Percentiles rank a stretch among this genome's conserved stretches.
Conservation (phyloP, 2,113 vertebrate genomes). For the Raja brachyura region DNA sequence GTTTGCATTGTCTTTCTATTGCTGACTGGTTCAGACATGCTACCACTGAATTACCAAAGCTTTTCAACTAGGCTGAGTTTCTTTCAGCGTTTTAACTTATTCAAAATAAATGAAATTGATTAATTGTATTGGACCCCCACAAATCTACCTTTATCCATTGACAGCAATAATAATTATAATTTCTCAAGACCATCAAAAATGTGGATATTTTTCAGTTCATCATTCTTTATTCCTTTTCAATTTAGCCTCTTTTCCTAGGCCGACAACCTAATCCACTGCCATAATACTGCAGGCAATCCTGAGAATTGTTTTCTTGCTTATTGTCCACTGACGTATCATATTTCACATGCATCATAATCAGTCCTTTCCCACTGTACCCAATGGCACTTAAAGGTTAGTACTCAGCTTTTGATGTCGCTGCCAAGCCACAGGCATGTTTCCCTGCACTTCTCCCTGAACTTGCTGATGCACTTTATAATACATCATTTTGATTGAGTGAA, state of each 20-base stretch:
- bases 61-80: not conserved
- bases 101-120: not conserved
- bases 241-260: not conserved
- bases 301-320: not conserved
- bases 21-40: not conserved
- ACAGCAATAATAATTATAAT: not conserved
- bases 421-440: not conserved
- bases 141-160: not conserved
- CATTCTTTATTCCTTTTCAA: not conserved
- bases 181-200: not conserved
- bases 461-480: not conserved
- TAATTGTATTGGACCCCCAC: not conserved
- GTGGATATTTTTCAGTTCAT: not conserved
- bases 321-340: not conserved
- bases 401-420: not conserved
- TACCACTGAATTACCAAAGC: not conserved
- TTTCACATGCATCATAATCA: not conserved
- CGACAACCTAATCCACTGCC: not conserved
- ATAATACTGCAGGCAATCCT: not conserved
- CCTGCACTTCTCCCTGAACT: not conserved
- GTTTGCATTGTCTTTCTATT: not conserved
- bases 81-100: not conserved
- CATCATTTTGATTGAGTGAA: not conserved
- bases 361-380: not conserved
- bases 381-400: not conserved